phyloP scores from a whole-genome alignment of 2,797 vertebrate species.

The Pseudotriccus pelzelni region DNA sequence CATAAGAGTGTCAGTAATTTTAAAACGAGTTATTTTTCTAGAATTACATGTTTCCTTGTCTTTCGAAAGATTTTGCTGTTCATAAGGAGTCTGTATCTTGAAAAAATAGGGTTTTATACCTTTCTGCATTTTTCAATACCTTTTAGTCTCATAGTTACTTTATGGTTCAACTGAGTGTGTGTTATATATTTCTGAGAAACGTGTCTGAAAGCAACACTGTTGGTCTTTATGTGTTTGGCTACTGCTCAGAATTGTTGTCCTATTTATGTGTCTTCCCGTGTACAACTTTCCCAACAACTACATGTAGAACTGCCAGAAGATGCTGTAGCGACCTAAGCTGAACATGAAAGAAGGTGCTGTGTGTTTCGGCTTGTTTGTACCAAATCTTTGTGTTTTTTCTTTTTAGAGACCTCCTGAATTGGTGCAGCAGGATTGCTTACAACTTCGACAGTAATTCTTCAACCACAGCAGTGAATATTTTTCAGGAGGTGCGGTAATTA shows the following conservation, averaged over 20 bases:
- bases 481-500: constrained; percentile 86
- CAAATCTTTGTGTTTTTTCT: not conserved
- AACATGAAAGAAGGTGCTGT: not conserved
- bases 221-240: not conserved
- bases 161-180: not conserved
- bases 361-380: not conserved
- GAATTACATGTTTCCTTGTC: not conserved
- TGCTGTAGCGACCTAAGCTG: not conserved
- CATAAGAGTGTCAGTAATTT: not conserved
- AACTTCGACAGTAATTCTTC: constrained; percentile 85
- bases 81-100: not conserved
- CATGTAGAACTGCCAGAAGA: not conserved
- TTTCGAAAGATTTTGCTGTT: not conserved
- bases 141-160: not conserved
- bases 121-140: not conserved
- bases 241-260: not conserved
- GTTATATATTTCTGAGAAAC: not conserved
- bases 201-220: not conserved
- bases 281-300: not conserved
- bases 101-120: not conserved
- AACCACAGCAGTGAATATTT: constrained; percentile 86
- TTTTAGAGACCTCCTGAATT: constrained; percentile 91
- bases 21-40: not conserved
- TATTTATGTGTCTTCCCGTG: not conserved
- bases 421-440: constrained; percentile 90